A percentile compares a stretch with the other conserved stretches of the same genome.
Evolutionary conservation across 2,113 vertebrate species (phyloP).

Genomic region (Heteronetta atricapilla): DNA sequence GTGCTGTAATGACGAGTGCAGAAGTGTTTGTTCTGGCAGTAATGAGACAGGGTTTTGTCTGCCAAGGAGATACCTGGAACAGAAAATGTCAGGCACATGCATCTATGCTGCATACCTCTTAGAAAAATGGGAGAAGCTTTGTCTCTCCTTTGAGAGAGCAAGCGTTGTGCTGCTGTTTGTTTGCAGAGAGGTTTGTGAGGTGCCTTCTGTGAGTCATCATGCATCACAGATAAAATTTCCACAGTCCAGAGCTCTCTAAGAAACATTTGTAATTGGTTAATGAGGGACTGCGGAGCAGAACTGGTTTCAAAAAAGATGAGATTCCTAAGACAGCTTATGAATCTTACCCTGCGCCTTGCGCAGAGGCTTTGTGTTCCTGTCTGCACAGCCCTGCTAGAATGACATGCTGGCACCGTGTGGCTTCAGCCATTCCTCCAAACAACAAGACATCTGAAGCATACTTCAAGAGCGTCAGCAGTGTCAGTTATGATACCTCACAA

Average conservation of each 20-base stretch:
- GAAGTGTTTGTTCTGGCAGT: neutral
- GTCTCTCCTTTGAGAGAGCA: neutral
- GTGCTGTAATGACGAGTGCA: neutral
- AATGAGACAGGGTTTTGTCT: neutral
- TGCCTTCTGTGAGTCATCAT: neutral
- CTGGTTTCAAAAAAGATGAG: neutral
- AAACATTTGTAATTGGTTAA: neutral
- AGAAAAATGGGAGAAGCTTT: neutral
- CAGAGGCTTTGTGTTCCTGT: neutral
- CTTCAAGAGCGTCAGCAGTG: neutral
- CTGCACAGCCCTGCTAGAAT: neutral
- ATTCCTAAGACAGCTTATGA: neutral
- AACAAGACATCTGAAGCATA: neutral
- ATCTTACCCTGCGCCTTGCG: neutral
- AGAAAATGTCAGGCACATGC: neutral
- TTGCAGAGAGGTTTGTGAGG: neutral
- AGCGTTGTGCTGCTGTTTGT: neutral
- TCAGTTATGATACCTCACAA: fast-evolving
- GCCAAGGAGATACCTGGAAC: neutral
- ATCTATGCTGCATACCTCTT: fast-evolving
- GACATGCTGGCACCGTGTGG: neutral
- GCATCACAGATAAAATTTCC: neutral
- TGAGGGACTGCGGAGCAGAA: neutral
- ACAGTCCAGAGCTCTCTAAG: neutral
- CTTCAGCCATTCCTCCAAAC: neutral